phyloP scores from a whole-genome alignment of 2,113 vertebrate species.

The Formicarius rufipectus region DNA sequence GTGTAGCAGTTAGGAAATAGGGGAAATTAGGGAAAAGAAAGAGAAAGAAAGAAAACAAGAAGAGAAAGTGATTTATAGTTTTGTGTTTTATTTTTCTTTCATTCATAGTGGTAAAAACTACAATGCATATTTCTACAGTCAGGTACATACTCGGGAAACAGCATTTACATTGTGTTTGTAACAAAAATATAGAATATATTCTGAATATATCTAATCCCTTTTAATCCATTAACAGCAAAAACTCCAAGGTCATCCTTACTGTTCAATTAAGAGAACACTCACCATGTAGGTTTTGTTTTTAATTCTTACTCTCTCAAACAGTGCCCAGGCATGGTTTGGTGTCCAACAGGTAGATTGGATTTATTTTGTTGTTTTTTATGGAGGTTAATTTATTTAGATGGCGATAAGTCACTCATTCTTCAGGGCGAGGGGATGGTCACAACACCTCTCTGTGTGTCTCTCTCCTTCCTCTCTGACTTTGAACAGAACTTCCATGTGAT shows the following conservation, averaged over 20 bases:
- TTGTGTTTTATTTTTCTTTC: neutral
- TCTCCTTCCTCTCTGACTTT: neutral
- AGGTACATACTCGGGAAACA: neutral
- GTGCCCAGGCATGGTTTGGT: neutral
- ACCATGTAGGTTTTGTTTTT: accelerated
- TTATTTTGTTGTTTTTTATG: neutral
- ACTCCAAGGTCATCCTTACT: neutral
- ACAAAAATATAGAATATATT: neutral
- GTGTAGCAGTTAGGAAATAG: neutral
- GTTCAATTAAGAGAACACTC: neutral
- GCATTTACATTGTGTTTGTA: neutral
- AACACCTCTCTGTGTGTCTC: accelerated
- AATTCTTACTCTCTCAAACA: neutral
- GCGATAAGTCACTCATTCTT: neutral
- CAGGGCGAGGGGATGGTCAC: neutral
- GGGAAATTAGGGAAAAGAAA: neutral
- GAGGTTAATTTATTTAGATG: neutral
- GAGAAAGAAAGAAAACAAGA: no score
- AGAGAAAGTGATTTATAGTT: neutral
- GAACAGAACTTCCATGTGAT: neutral
- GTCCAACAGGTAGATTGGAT: neutral
- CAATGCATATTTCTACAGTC: neutral
- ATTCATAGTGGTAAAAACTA: neutral
- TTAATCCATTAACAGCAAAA: neutral
- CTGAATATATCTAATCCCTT: neutral